phyloP scores from a whole-genome alignment of 2,888 invertebrate genomes.

The Thereva nobilitata region DNA sequence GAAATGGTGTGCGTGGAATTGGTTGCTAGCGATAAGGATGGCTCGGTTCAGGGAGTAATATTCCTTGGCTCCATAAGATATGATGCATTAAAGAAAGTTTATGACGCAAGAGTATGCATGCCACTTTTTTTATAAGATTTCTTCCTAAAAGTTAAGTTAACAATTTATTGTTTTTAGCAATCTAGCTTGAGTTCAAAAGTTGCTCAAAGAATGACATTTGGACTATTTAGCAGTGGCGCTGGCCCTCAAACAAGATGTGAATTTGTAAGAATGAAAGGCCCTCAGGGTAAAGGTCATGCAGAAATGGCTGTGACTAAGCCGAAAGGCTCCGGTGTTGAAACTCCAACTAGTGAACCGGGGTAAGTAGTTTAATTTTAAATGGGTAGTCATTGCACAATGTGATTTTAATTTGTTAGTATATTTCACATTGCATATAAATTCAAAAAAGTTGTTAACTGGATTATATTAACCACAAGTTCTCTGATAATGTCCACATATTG shows the following conservation, averaged over 20 bases:
- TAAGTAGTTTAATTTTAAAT: slow-evolving; percentile 41
- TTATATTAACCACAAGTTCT: no score
- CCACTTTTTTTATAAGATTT: background rate
- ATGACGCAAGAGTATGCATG: slow-evolving; percentile 84
- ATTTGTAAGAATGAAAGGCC: slow-evolving; percentile 98
- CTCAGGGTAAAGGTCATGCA: slow-evolving; percentile 93
- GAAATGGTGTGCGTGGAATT: slow-evolving; percentile 99
- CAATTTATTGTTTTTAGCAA: slow-evolving; percentile 62
- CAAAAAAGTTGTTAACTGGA: no score
- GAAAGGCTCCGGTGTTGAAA: slow-evolving; percentile 90
- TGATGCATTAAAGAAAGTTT: slow-evolving; percentile 95
- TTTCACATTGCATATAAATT: background rate
- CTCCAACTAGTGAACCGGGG: slow-evolving; percentile 90
- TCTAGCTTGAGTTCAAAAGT: slow-evolving; percentile 91
- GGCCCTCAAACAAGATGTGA: slow-evolving; percentile 83
- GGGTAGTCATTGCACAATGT: background rate
- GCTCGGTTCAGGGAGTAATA: slow-evolving; percentile 86
- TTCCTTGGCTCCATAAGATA: slow-evolving; percentile 97
- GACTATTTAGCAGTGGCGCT: slow-evolving; percentile 76
- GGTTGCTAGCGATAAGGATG: slow-evolving; percentile 88
- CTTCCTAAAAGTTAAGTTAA: slow-evolving; percentile 1
- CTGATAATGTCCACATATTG: no score
- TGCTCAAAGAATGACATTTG: slow-evolving; percentile 94
- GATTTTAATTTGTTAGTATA: background rate
- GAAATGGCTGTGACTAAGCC: slow-evolving; percentile 97